These are phyloP conservation scores for Eumerus sabulonum DNA, from an alignment of 2,888 invertebrate genomes.

Conservation along the genomic window DNA sequence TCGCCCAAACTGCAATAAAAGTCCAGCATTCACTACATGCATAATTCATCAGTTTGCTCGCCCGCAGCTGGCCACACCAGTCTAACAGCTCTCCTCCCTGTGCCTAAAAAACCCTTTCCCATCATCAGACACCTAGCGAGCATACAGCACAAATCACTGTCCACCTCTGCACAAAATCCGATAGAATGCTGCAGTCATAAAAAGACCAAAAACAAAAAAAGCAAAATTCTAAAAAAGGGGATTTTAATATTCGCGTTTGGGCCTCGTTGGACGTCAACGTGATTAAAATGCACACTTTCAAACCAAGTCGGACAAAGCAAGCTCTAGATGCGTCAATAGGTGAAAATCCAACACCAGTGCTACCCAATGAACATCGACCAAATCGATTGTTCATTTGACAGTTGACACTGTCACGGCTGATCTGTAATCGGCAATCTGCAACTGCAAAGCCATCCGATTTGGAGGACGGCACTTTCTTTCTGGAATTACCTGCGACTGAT, in stretches of 20 bases:
- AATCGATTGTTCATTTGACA: slow-evolving; percentile 65
- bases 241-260: slow-evolving; percentile 42
- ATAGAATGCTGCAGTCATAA: slow-evolving; percentile 4
- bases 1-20: slow-evolving; percentile 24
- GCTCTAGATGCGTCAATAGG: neutral
- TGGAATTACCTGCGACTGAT: slow-evolving; percentile 58
- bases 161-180: slow-evolving; percentile 10
- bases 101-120: slow-evolving; percentile 1
- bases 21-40: slow-evolving; percentile 42
- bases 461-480: slow-evolving; percentile 45
- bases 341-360: slow-evolving; percentile 1
- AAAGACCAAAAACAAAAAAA: too few relatives aligned
- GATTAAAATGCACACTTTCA: slow-evolving; percentile 54
- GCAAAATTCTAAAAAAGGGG: neutral
- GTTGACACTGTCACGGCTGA: slow-evolving; percentile 65
- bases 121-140: neutral
- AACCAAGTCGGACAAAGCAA: slow-evolving; percentile 4
- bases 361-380: slow-evolving; percentile 35
- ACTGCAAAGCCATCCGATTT: slow-evolving; percentile 8
- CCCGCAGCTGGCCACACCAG: slow-evolving; percentile 9
- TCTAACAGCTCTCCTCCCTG: neutral
- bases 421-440: slow-evolving; percentile 28
- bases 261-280: slow-evolving; percentile 16
- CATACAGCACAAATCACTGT: slow-evolving; percentile 12
- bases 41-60: slow-evolving; percentile 46